Percentiles rank a stretch among this genome's conserved stretches.
phyloP scores from a whole-genome alignment of 2,888 invertebrate genomes.

The Lasioglossum marginatum region DNA sequence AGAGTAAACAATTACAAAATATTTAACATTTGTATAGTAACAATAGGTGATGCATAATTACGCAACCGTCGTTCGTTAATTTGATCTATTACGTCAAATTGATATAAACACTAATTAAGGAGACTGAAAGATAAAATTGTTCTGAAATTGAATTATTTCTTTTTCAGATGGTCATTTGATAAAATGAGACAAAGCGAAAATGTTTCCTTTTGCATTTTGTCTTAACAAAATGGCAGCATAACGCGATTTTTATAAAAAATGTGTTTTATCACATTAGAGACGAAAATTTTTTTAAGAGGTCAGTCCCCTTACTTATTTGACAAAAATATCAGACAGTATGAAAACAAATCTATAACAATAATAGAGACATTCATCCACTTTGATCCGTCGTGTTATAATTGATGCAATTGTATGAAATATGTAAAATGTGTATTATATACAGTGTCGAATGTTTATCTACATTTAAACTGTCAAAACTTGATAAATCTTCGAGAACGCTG shows the following conservation, averaged over 20 bases:
- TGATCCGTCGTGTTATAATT: background rate
- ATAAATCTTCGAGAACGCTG: conserved; percentile 75
- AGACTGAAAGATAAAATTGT: background rate
- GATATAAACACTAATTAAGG: background rate
- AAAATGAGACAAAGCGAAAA: background rate
- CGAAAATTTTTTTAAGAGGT: background rate
- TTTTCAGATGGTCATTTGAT: background rate
- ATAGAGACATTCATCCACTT: background rate
- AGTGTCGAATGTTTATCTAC: background rate
- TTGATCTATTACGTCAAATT: background rate
- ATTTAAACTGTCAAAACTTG: conserved; percentile 58
- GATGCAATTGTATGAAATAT: background rate
- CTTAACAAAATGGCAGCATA: background rate
- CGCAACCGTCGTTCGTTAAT: background rate
- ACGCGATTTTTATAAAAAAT: background rate
- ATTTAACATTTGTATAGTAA: background rate
- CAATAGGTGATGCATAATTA: background rate
- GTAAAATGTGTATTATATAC: background rate
- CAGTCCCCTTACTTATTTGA: background rate
- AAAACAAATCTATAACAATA: background rate
- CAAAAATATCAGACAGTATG: background rate
- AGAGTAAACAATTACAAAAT: background rate
- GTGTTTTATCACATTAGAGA: background rate
- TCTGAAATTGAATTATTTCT: background rate
- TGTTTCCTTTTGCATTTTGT: background rate